phyloP scores from a whole-genome alignment of 2,888 invertebrate species.

The Noctua pronuba region DNA sequence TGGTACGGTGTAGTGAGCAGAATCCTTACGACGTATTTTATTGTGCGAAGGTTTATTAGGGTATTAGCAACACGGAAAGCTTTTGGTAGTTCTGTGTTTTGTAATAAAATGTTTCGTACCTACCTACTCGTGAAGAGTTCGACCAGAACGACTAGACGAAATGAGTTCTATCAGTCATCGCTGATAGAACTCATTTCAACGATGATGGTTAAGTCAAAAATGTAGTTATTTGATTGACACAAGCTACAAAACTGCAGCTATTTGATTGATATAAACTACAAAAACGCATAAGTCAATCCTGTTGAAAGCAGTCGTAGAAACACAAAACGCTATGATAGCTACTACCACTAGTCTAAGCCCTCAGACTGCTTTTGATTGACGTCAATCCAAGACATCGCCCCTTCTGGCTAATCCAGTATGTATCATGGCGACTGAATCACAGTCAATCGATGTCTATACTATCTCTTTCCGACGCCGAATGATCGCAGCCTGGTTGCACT shows the following conservation, averaged over 20 bases:
- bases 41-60: constrained; percentile 37
- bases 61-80: constrained; percentile 28
- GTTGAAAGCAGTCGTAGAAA: background rate
- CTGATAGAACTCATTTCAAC: background rate
- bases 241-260: background rate
- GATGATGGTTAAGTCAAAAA: background rate
- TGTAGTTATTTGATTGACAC: background rate
- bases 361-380: background rate
- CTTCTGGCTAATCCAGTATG: background rate
- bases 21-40: constrained; percentile 23
- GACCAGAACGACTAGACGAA: background rate
- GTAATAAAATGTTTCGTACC: constrained; percentile 13
- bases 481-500: background rate
- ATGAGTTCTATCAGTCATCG: background rate
- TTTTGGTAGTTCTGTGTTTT: constrained; percentile 14
- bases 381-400: background rate
- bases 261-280: background rate
- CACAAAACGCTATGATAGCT: background rate
- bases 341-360: background rate
- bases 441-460: background rate
- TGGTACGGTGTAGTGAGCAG: background rate
- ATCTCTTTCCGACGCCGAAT: background rate
- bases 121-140: background rate
- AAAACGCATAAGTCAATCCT: background rate
- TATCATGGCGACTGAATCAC: background rate